Conservation (phyloP, 1,140 invertebrate genomes). For the Heliconius hermathena region DNA sequence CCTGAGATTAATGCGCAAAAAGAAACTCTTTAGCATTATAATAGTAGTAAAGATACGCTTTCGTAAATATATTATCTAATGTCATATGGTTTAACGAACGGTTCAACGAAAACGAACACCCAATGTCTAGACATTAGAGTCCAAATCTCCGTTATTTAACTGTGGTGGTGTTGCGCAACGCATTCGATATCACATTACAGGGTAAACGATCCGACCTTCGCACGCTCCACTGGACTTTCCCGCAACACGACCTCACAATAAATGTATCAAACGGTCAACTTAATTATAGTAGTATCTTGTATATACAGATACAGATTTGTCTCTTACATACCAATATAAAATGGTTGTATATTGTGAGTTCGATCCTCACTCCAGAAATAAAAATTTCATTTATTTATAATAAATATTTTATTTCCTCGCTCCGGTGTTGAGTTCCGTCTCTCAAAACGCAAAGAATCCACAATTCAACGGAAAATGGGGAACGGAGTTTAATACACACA, state of each 20-base stretch:
- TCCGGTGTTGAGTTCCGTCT: too few relatives aligned
- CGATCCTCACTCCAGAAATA: too few relatives aligned
- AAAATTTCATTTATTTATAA: too few relatives aligned
- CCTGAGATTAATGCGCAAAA: too few relatives aligned
- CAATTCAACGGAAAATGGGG: too few relatives aligned
- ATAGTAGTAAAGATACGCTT: conserved; percentile 44
- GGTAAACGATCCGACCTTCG: conserved; percentile 73
- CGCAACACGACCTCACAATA: conserved; percentile 57
- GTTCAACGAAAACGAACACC: conserved; percentile 40
- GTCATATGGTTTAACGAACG: conserved; percentile 24
- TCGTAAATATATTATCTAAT: conserved; percentile 47
- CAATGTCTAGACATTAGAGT: conserved; percentile 37
- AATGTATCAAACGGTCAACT: conserved; percentile 41
- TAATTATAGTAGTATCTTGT: conserved; percentile 25
- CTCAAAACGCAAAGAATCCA: too few relatives aligned
- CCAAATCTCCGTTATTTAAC: conserved; percentile 47
- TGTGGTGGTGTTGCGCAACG: conserved; percentile 65
- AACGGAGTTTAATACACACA: too few relatives aligned
- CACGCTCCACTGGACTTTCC: conserved; percentile 68
- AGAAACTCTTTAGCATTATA: too few relatives aligned
- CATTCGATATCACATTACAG: conserved; percentile 66
- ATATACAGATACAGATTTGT: conserved; percentile 1
- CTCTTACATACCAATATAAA: not conserved
- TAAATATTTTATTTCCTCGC: too few relatives aligned
- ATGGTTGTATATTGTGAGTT: too few relatives aligned